Evolutionary conservation across 1,140 invertebrate species (phyloP).

Genomic region (Euura lappo): DNA sequence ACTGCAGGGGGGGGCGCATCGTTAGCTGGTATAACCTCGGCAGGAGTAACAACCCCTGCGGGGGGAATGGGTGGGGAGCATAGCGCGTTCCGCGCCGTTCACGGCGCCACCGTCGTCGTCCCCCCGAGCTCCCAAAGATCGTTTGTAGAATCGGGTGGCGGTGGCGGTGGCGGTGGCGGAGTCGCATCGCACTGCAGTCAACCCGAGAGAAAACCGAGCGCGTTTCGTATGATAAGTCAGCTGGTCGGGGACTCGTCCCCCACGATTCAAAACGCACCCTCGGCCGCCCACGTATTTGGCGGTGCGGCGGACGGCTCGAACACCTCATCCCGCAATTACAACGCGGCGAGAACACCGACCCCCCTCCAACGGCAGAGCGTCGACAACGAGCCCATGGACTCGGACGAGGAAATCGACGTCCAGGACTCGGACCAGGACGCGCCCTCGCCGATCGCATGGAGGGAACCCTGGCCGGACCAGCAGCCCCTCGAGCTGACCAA

Average conservation of each 20-base stretch:
- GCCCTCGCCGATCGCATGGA: constrained; percentile 42
- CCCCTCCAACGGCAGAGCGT: constrained; percentile 54
- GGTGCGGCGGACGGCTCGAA: constrained; percentile 48
- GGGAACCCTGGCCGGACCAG: constrained; percentile 55
- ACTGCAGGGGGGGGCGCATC: constrained; percentile 28
- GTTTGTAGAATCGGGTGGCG: constrained; percentile 53
- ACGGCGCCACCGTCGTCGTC: constrained; percentile 50
- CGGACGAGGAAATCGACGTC: constrained; percentile 76
- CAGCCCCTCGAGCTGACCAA: constrained; percentile 58
- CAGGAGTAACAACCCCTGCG: constrained; percentile 39
- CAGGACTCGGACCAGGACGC: constrained; percentile 69
- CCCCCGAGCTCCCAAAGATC: constrained; percentile 38
- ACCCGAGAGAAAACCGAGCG: constrained; percentile 49
- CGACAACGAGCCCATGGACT: constrained; percentile 45
- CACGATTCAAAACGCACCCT: constrained; percentile 51
- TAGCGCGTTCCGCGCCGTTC: constrained; percentile 82
- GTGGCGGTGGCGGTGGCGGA: constrained; percentile 10
- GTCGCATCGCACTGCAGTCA: constrained; percentile 6
- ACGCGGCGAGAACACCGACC: constrained; percentile 47
- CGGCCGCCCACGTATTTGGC: neutral
- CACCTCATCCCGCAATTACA: constrained; percentile 26
- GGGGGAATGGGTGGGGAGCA: constrained; percentile 82
- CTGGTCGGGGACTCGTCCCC: constrained; percentile 53
- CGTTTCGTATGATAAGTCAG: constrained; percentile 57
- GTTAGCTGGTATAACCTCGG: constrained; percentile 17